Percentiles rank a stretch among this genome's conserved stretches.
Conservation (phyloP, 2,797 vertebrate species). For the Danio albolineatus region DNA sequence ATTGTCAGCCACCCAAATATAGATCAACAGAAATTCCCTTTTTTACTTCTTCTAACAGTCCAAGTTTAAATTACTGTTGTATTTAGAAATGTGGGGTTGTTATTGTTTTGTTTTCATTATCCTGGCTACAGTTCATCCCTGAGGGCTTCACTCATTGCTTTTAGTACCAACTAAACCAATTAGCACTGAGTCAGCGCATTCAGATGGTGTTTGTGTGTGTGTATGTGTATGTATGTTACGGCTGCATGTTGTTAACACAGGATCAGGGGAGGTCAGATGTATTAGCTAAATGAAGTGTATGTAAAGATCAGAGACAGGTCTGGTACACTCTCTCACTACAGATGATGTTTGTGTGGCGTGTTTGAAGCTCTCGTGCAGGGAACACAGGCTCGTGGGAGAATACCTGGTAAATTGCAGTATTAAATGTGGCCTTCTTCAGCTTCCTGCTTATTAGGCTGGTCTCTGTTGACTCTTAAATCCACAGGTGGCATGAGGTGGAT, state of each 20-base stretch:
- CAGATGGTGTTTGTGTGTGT: neutral
- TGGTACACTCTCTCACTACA: neutral
- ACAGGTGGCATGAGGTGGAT: constrained; percentile 43
- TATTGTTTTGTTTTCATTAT: constrained; percentile 48
- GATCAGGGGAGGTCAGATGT: constrained; percentile 9
- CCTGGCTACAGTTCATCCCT: constrained; percentile 57
- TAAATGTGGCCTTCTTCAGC: constrained; percentile 19
- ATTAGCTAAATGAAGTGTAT: constrained; percentile 4
- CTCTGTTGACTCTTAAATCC: constrained; percentile 50
- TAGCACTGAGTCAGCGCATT: constrained; percentile 51
- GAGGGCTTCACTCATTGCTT: constrained; percentile 59
- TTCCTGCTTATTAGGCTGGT: constrained; percentile 43
- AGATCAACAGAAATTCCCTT: neutral
- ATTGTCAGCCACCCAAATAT: neutral
- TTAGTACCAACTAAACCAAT: constrained; percentile 60
- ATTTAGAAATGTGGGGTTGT: constrained; percentile 20
- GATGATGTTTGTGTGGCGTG: constrained; percentile 1
- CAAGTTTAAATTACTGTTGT: constrained; percentile 14
- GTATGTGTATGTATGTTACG: constrained; percentile 20
- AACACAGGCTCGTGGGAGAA: neutral
- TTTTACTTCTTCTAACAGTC: neutral
- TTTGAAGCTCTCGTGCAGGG: constrained; percentile 14
- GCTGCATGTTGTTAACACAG: neutral
- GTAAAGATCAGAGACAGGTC: neutral
- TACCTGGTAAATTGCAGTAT: constrained; percentile 17